These are phyloP conservation scores for Arctocebus calabarensis DNA, from an alignment of 2,797 vertebrate genomes.

Conservation along the genomic window DNA sequence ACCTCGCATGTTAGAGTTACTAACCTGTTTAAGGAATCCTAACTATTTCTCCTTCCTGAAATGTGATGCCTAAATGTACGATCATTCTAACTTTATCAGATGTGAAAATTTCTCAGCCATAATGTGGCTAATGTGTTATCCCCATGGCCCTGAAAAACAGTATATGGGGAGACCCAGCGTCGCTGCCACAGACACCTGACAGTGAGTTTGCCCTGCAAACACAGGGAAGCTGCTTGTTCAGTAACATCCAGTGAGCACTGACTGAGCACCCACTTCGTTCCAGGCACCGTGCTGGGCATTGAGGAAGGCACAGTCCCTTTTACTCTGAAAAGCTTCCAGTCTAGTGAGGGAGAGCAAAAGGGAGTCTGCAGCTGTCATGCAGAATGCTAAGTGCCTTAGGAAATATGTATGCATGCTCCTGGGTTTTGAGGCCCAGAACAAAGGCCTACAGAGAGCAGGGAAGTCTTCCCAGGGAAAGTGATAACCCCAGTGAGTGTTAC, in stretches of 20 bases:
- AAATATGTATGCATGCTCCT: not conserved
- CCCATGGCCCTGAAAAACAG: not conserved
- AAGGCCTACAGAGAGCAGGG: not conserved
- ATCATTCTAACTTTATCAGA: not conserved
- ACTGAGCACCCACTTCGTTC: not conserved
- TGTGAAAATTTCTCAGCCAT: not conserved
- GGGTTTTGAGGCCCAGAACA: not conserved
- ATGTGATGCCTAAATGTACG: not conserved
- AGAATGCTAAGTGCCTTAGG: not conserved
- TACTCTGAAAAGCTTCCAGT: not conserved
- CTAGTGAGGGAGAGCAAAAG: not conserved
- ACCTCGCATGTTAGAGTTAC: not conserved
- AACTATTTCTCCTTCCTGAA: not conserved
- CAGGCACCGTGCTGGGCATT: not conserved
- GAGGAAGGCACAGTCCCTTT: not conserved
- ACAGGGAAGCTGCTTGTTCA: not conserved
- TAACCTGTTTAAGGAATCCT: not conserved
- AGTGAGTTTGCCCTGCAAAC: not conserved
- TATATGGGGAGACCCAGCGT: not conserved
- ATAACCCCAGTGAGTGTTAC: not conserved
- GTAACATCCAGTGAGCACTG: not conserved
- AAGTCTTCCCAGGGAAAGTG: not conserved
- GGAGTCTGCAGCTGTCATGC: fast-evolving
- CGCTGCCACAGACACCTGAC: not conserved
- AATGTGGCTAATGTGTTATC: fast-evolving